Evolutionary conservation across 2,888 invertebrate species (phyloP).

Genomic region (Hypomecis atomaria): DNA sequence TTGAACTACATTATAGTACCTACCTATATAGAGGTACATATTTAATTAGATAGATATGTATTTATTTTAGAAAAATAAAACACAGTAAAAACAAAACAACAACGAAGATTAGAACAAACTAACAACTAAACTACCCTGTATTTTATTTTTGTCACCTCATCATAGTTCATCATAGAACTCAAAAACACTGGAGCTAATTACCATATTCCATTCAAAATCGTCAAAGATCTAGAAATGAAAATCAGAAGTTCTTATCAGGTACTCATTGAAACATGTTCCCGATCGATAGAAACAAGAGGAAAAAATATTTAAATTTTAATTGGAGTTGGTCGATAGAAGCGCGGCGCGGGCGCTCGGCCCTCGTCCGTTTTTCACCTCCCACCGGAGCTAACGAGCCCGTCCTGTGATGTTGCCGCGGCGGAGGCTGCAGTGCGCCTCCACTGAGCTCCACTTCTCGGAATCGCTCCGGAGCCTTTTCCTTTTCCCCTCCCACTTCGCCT

Average conservation of each 20-base stretch:
- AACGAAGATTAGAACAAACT: too few species aligned
- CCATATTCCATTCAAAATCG: neutral
- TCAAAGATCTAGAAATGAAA: neutral
- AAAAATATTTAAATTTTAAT: constrained; percentile 63
- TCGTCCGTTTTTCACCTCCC: constrained; percentile 71
- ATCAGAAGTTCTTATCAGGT: constrained; percentile 12
- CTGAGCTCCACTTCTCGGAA: constrained; percentile 76
- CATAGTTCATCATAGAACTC: too few species aligned
- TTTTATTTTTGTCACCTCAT: too few species aligned
- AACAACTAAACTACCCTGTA: too few species aligned
- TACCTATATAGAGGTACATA: too few species aligned
- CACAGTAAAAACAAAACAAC: too few species aligned
- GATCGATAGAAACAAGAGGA: constrained; percentile 34
- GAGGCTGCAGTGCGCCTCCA: constrained; percentile 66
- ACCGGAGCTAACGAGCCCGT: constrained; percentile 73
- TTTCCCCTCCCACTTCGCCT: constrained; percentile 13
- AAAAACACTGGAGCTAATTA: neutral
- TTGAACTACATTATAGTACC: too few species aligned
- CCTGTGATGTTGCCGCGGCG: constrained; percentile 78
- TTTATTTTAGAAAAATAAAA: too few species aligned
- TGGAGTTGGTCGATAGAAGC: constrained; percentile 59
- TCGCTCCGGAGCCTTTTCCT: constrained; percentile 49
- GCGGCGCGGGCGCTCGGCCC: constrained; percentile 45
- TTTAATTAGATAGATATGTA: too few species aligned
- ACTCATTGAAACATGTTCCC: constrained; percentile 11